These are phyloP conservation scores for Mormyrus hasselquistii DNA, from an alignment of 2,797 vertebrate genomes.

Conservation along the genomic window DNA sequence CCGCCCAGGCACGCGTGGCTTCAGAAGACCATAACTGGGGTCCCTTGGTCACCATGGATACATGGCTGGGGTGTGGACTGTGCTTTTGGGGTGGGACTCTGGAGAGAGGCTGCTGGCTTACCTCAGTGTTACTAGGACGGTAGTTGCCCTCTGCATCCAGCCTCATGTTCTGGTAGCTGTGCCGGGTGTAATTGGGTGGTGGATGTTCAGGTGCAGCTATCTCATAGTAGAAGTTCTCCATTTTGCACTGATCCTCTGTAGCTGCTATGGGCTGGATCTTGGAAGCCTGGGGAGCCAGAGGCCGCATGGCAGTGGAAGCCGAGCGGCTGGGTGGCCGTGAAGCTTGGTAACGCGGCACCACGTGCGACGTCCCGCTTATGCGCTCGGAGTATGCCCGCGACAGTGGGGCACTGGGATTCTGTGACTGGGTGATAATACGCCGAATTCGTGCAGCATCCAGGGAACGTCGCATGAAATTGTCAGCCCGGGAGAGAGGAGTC, in stretches of 20 bases:
- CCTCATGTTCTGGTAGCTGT: slow-evolving; percentile 49
- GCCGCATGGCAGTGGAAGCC: not conserved
- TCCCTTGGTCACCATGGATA: slow-evolving; percentile 6
- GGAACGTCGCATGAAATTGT: slow-evolving; percentile 45
- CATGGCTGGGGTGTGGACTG: slow-evolving; percentile 26
- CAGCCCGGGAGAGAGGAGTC: slow-evolving; percentile 31
- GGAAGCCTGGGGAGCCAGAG: slow-evolving; percentile 24
- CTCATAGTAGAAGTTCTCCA: slow-evolving; percentile 68
- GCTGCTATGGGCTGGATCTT: slow-evolving; percentile 24
- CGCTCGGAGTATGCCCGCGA: slow-evolving; percentile 49
- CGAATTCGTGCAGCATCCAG: slow-evolving; percentile 42
- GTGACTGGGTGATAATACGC: slow-evolving; percentile 33
- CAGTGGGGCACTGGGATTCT: slow-evolving; percentile 36
- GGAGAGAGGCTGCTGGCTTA: slow-evolving; percentile 43
- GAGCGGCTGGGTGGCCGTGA: slow-evolving; percentile 34
- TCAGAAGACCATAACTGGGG: slow-evolving; percentile 46
- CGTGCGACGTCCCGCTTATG: slow-evolving; percentile 37
- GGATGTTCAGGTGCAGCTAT: slow-evolving; percentile 57
- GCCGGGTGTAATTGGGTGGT: slow-evolving; percentile 47
- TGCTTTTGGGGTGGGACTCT: slow-evolving; percentile 24
- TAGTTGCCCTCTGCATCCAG: slow-evolving; percentile 43
- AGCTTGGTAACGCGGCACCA: slow-evolving; percentile 39
- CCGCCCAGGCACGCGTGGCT: slow-evolving; percentile 44
- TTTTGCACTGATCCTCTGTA: slow-evolving; percentile 48
- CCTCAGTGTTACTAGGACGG: slow-evolving; percentile 35